Evolutionary conservation across 1,140 invertebrate species (phyloP).

Genomic region (Drosophila sechellia): DNA sequence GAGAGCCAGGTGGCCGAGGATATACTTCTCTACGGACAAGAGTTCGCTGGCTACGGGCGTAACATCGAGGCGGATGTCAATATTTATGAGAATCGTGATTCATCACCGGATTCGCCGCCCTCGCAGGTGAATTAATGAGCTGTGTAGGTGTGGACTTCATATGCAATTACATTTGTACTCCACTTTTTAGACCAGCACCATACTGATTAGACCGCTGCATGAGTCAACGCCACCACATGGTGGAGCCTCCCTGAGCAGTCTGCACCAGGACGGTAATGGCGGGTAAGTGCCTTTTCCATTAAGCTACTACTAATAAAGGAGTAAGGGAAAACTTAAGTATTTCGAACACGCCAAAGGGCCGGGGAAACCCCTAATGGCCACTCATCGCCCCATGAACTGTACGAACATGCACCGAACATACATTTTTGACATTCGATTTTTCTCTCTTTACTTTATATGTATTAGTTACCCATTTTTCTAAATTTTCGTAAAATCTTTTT

Average conservation of each 20-base stretch:
- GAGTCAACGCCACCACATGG: slow-evolving; percentile 77
- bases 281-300: slow-evolving; percentile 56
- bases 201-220: slow-evolving; percentile 79
- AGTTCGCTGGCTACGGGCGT: slow-evolving; percentile 51
- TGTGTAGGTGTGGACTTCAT: background rate
- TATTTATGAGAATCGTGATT: slow-evolving; percentile 78
- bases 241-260: slow-evolving; percentile 72
- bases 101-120: slow-evolving; percentile 81
- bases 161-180: background rate
- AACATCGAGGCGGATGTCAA: slow-evolving; percentile 81
- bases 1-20: slow-evolving; percentile 81
- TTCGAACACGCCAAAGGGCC: slow-evolving; percentile 48
- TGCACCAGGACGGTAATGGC: slow-evolving; percentile 73
- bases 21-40: slow-evolving; percentile 68
- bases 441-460: background rate
- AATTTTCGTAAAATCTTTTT: background rate
- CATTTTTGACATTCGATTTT: background rate
- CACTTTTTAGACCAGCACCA: slow-evolving; percentile 76
- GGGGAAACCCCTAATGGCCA: background rate
- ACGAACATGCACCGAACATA: slow-evolving; percentile 23
- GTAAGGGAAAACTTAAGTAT: slow-evolving; percentile 30
- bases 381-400: slow-evolving; percentile 5
- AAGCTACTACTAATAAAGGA: slow-evolving; percentile 16
- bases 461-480: background rate
- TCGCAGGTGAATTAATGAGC: slow-evolving; percentile 69